Base-by-base conservation (phyloP, 2,113 vertebrate genomes). In the Mirounga angustirostris region DNA sequence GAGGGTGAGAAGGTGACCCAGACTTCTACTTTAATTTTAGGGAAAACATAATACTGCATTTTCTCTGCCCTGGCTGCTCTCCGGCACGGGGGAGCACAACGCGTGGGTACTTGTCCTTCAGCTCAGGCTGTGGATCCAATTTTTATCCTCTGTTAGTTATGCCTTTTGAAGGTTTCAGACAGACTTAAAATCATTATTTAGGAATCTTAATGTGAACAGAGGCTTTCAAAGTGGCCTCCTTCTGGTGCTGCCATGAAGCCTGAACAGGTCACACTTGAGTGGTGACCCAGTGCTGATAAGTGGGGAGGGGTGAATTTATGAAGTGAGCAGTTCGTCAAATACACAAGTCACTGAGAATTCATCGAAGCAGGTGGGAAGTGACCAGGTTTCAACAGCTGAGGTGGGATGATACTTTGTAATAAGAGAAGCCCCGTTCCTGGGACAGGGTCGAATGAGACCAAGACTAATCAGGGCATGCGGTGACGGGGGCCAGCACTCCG, bases 341-440 rank as follows among this genome's bases (percentile, higher is more conserved):
- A 89, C 93, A 84, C 61, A 61, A 80, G 96, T 83, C 91, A 0
- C 85, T 91, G 81, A 33, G 97, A 94, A 97, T 90, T 95, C 97
- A 91, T 56, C 0, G 12, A 94, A 94, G 96, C 97, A 97, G 94
- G 90, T 97, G 97, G 26, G 65, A 95, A 97, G 91, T 65, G 96
- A 97, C 88, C 97, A 91, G 91, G 89, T 94, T 92, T 97, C 96
- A 93, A 95, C 94, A 98, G 97, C 97, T 93, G 97, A 96, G 91
- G 94, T 92, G 73, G 87, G 95, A 78, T 76, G 96, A 95, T 26
- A 74, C 92, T 97, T 93, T 97, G 97, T 95, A 97, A 97, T 91
- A 40, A 86, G 94, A 95, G 96, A 97, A 94, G 96, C 76, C 8
- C 12, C 7, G 3, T 54, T 82, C 40, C 88, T 46, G 80, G 26